Conservation (phyloP, 2,113 vertebrate genomes). For the Muntiacus muntjak region DNA sequence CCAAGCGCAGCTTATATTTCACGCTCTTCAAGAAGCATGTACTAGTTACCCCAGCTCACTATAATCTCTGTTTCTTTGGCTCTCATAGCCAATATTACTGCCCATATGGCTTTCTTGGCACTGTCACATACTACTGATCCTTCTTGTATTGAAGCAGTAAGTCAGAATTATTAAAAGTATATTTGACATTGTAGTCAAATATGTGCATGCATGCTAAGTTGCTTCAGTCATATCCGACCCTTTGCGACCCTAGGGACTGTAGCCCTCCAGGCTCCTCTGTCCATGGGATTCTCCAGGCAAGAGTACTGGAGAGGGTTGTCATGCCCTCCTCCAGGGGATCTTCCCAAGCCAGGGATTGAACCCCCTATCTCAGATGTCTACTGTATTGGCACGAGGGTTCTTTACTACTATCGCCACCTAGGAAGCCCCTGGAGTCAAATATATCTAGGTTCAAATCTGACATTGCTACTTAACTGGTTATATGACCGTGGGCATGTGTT, state of each 20-base stretch:
- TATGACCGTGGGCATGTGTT: not conserved
- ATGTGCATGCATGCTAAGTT: not conserved
- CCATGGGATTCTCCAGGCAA: not conserved
- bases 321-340: not conserved
- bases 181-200: not conserved
- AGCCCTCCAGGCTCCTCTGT: not conserved
- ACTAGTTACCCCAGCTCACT: not conserved
- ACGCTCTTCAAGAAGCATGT: not conserved
- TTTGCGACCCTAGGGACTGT: not conserved
- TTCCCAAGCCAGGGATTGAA: not conserved
- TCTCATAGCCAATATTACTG: not conserved
- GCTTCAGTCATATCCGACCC: not conserved
- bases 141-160: not conserved
- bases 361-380: fast-evolving
- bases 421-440: not conserved
- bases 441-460: not conserved
- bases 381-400: fast-evolving
- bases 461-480: not conserved
- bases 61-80: not conserved
- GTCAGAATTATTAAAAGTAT: not conserved
- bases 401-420: not conserved
- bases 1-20: not conserved
- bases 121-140: not conserved
- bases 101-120: not conserved
- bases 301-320: not conserved